Base-by-base conservation (phyloP, 35 echinoderm and acorn worm genomes). In the Acanthaster planci region DNA sequence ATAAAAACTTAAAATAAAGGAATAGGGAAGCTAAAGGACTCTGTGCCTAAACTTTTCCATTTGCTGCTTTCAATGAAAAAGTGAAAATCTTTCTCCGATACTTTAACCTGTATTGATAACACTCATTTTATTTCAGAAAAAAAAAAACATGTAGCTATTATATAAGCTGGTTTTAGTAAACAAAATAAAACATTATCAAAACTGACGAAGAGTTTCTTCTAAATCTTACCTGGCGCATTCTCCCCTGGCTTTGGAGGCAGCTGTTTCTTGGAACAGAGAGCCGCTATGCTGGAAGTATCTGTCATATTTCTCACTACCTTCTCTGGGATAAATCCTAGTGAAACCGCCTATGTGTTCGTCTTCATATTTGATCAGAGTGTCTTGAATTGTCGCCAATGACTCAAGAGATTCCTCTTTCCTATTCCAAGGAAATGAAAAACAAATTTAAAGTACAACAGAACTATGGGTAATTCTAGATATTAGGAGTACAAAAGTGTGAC, bases 221-320 rank as follows among this genome's bases (percentile, higher is more conserved):
- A 8, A 26, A 9, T 44, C 60, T 79, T 85, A 97, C 95, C 91
- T 93, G 79, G 95, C 95, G 89, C 95, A 97, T 85, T 97, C 95
- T 50, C 95, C 95, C 76, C 95, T 87, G 55, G 95, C 95, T 67
- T 97, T 97, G 37, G 95, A 97, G 15, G 95, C 95, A 37, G 95
- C 95, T 2, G 95, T 97, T 83, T 97, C 91, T 55, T 97, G 95
- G 57, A 97, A 97, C 78, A 97, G 85, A 0, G 95, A 97, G 23
- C 95, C 95, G 55, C 95, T 97, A 82, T 97, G 91, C 80, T 97
- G 91, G 80, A 97, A 97, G 76, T 77, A 97, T 57, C 88, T 93
- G 53, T 93, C 95, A 77, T 97, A 97, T 60, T 93, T 93, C 31
- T 97, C 95, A 15, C 78, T 84, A 8, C 85, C 89, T 40, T 93